Percentiles rank a stretch among this genome's conserved stretches.
Conservation (phyloP, 2,888 invertebrate species). For the Noctua janthe region DNA sequence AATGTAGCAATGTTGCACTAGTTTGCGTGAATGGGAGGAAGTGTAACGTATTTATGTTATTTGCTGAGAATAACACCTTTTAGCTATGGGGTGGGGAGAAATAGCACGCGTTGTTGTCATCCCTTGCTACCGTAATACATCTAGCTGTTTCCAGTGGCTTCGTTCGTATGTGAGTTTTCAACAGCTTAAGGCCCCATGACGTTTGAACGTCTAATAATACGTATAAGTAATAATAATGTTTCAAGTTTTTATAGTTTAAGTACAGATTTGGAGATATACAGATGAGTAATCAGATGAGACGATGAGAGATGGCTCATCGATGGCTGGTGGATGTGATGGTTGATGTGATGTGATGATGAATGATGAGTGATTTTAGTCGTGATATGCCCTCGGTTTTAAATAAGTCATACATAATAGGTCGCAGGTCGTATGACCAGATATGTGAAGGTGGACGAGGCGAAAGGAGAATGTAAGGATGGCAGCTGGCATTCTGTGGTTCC, state of each 20-base stretch:
- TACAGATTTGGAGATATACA: not conserved
- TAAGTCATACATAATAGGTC: too few relatives aligned
- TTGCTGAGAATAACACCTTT: slow-evolving; percentile 11
- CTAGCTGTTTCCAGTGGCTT: not conserved
- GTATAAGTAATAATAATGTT: too few relatives aligned
- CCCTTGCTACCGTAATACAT: too few relatives aligned
- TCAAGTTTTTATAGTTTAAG: too few relatives aligned
- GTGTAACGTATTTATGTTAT: slow-evolving; percentile 32
- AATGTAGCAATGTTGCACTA: slow-evolving; percentile 55
- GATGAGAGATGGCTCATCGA: too few relatives aligned
- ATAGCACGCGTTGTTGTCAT: not conserved
- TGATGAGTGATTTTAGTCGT: not conserved
- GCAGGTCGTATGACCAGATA: too few relatives aligned
- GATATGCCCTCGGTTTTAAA: not conserved
- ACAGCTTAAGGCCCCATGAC: not conserved
- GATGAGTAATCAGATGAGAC: not conserved
- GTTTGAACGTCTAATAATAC: not conserved
- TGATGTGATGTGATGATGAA: too few relatives aligned
- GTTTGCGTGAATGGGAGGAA: slow-evolving; percentile 43
- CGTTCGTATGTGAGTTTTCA: not conserved
- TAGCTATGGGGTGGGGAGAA: not conserved
- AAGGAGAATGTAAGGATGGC: too few relatives aligned
- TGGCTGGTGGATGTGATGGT: too few relatives aligned
- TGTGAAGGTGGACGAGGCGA: too few relatives aligned
- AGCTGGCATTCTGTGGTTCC: too few relatives aligned